phyloP scores from a whole-genome alignment of 1,140 invertebrate species.

The Polypedilum pembai region DNA sequence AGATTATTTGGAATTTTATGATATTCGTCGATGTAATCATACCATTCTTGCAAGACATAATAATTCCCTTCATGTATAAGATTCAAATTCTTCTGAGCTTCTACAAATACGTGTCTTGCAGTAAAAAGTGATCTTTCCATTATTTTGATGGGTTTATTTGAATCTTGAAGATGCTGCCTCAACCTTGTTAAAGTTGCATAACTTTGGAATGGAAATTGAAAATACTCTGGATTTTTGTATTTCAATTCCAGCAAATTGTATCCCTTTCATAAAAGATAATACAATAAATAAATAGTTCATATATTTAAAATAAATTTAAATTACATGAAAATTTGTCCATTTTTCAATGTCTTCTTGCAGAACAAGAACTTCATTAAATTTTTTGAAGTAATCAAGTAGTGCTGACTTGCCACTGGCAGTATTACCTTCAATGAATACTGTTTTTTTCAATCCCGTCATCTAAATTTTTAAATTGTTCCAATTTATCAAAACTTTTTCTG shows the following conservation, averaged over 20 bases:
- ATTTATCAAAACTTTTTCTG: background rate
- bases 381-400: background rate
- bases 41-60: background rate
- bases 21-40: conserved; percentile 8
- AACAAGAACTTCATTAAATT: background rate
- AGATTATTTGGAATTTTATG: background rate
- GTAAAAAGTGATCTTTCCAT: background rate
- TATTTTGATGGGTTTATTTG: background rate
- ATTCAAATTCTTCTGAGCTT: background rate
- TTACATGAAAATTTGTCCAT: conserved; percentile 23
- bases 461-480: background rate
- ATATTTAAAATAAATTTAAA: no score
- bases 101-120: background rate
- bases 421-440: conserved; percentile 3
- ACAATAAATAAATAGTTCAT: background rate
- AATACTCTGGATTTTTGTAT: background rate
- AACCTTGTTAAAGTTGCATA: background rate
- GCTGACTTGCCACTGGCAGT: background rate
- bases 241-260: background rate
- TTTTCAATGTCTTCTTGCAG: background rate
- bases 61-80: background rate
- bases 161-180: background rate
- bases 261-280: background rate
- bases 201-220: conserved; percentile 23
- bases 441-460: background rate